phyloP scores from a whole-genome alignment of 1,140 invertebrate species.

The Probaryconus sp. region DNA sequence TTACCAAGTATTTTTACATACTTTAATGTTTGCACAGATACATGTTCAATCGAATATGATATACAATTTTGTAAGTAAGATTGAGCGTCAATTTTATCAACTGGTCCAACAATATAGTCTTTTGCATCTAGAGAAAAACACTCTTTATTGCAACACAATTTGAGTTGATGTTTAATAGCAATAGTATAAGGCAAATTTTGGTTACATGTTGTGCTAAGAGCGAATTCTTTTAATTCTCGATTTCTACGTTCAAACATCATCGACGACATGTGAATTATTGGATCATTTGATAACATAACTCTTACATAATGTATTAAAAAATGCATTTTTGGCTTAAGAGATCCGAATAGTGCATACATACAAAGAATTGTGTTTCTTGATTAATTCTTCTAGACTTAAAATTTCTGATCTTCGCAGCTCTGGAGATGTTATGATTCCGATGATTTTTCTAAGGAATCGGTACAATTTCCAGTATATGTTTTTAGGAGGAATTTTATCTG shows the following conservation, averaged over 20 bases:
- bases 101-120: conserved; percentile 24
- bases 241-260: conserved; percentile 37
- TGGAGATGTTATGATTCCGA: conserved; percentile 31
- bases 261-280: conserved; percentile 28
- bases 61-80: conserved; percentile 4
- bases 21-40: conserved; percentile 9
- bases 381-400: background rate
- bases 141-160: conserved; percentile 23
- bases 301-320: conserved; percentile 22
- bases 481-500: conserved; percentile 5
- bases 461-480: conserved; percentile 37
- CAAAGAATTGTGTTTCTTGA: conserved; percentile 34
- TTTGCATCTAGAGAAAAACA: background rate
- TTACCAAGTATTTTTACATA: conserved; percentile 17
- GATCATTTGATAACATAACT: conserved; percentile 30
- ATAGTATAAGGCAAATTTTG: conserved; percentile 33
- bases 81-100: background rate
- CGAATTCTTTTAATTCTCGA: conserved; percentile 31
- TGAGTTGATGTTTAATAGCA: conserved; percentile 45
- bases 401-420: conserved; percentile 8
- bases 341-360: conserved; percentile 30
- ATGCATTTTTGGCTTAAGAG: conserved; percentile 44
- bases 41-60: background rate
- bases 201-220: conserved; percentile 6
- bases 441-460: conserved; percentile 22